Evolutionary conservation across 1,140 invertebrate species (phyloP).

Genomic region (Drosophila bipectinata): DNA sequence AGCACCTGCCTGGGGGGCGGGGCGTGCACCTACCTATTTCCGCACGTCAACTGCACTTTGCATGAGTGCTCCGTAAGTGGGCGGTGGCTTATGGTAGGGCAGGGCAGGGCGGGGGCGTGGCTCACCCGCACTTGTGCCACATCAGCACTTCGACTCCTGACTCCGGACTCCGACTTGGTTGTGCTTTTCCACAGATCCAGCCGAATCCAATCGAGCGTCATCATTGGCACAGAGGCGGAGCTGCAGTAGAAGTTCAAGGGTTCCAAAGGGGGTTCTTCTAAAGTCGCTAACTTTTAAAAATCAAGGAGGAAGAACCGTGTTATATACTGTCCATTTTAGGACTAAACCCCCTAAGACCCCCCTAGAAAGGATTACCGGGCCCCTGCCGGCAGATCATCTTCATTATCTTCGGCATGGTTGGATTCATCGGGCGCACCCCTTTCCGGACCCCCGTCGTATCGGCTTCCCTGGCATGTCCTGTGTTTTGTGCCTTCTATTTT

Average conservation of each 20-base stretch:
- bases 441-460: slow-evolving; percentile 1
- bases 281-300: neutral
- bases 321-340: neutral
- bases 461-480: slow-evolving; percentile 1
- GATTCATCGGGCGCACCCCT: slow-evolving; percentile 18
- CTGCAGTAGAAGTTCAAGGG: neutral
- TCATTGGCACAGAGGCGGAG: slow-evolving; percentile 6
- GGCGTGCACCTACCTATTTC: slow-evolving; percentile 73
- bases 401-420: slow-evolving; percentile 22
- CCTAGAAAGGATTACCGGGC: neutral
- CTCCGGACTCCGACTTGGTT: slow-evolving; percentile 50
- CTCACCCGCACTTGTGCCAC: slow-evolving; percentile 31
- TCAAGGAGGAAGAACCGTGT: neutral
- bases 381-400: slow-evolving; percentile 28
- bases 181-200: slow-evolving; percentile 48
- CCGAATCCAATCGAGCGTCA: slow-evolving; percentile 25
- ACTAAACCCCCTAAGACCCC: too few relatives aligned
- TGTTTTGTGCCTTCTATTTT: slow-evolving; percentile 21
- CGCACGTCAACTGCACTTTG: slow-evolving; percentile 80
- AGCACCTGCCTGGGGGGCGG: neutral
- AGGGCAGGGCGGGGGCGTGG: slow-evolving; percentile 1
- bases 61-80: slow-evolving; percentile 62
- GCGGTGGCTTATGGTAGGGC: neutral
- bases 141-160: slow-evolving; percentile 41
- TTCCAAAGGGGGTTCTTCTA: neutral